These are phyloP conservation scores for Lysandra coridon DNA, from an alignment of 2,888 invertebrate genomes.

Conservation along the genomic window DNA sequence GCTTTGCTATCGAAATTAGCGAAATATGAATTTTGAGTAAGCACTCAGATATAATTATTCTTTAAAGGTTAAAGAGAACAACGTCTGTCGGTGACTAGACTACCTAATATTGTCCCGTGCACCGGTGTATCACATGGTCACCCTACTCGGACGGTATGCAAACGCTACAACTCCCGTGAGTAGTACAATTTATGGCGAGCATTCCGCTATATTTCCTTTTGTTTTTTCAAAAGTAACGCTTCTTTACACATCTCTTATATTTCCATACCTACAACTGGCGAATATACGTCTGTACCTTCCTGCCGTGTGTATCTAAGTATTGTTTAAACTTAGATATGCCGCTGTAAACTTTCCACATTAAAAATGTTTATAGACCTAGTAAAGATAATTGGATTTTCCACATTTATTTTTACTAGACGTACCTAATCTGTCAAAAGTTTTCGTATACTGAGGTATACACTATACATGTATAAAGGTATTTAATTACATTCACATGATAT, in stretches of 20 bases:
- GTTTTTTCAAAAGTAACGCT: conserved; percentile 66
- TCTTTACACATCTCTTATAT: conserved; percentile 46
- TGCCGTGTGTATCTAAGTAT: conserved; percentile 31
- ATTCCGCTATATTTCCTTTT: conserved; percentile 75
- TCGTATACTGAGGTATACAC: too few relatives aligned
- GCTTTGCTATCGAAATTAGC: too few relatives aligned
- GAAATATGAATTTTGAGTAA: too few relatives aligned
- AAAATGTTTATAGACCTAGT: neutral
- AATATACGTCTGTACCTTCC: conserved; percentile 41
- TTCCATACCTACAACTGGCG: conserved; percentile 49
- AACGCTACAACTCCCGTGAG: conserved; percentile 70
- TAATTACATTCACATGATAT: too few relatives aligned
- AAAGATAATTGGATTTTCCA: neutral
- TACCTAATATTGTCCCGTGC: neutral
- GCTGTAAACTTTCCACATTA: neutral
- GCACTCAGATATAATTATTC: too few relatives aligned
- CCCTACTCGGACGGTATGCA: conserved; percentile 69
- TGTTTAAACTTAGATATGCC: neutral
- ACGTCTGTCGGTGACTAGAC: neutral
- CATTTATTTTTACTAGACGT: neutral
- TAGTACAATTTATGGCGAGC: conserved; percentile 74
- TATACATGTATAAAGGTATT: too few relatives aligned
- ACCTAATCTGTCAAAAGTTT: too few relatives aligned
- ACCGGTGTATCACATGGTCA: conserved; percentile 36
- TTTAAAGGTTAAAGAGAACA: neutral